Conservation (phyloP, 2,113 vertebrate species). For the Ptilonorhynchus violaceus region DNA sequence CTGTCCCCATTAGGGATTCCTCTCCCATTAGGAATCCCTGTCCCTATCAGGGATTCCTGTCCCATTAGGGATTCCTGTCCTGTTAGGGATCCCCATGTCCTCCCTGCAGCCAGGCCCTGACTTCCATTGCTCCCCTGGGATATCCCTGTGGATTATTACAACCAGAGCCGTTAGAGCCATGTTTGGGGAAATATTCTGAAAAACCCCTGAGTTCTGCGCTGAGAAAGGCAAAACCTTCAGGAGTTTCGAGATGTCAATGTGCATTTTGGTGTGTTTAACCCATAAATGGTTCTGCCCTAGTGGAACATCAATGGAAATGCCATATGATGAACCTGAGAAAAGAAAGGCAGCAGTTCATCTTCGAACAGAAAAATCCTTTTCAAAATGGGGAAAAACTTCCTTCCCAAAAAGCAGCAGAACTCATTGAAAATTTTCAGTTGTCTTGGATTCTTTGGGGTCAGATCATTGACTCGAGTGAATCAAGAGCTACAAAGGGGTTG, state of each 20-base stretch:
- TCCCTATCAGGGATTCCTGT: rapidly evolving
- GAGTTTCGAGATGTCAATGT: background rate
- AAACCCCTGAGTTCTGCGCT: background rate
- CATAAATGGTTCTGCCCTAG: background rate
- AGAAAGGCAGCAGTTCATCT: background rate
- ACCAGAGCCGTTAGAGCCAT: background rate
- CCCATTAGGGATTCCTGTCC: background rate
- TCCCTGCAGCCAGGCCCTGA: background rate
- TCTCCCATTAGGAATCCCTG: too few relatives aligned
- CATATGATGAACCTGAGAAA: background rate
- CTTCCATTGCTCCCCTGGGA: slow-evolving; percentile 7
- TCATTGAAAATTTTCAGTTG: background rate
- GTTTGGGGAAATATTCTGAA: background rate
- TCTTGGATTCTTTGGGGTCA: background rate
- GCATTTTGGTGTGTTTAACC: background rate
- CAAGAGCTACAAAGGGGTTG: background rate
- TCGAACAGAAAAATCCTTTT: background rate
- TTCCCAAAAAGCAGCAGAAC: background rate
- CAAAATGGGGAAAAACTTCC: background rate
- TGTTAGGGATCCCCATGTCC: background rate
- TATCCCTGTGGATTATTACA: background rate
- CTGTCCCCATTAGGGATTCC: background rate
- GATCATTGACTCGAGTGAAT: background rate
- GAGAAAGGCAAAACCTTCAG: background rate
- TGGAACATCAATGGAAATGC: background rate